phyloP scores from a whole-genome alignment of 2,113 vertebrate species.

The Conger conger region DNA sequence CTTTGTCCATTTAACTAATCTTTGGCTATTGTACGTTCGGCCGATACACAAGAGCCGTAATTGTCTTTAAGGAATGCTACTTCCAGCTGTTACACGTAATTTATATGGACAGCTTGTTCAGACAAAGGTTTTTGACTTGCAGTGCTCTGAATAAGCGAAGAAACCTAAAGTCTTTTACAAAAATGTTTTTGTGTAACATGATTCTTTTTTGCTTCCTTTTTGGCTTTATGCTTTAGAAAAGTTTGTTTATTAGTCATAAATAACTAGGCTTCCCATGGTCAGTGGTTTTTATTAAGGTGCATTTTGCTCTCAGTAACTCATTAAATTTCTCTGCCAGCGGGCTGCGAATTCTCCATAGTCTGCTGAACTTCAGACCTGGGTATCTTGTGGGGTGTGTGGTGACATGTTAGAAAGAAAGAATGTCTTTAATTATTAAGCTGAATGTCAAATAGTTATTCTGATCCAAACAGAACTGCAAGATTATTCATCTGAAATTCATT shows the following conservation, averaged over 20 bases:
- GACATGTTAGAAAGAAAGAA: neutral
- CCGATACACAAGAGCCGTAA: neutral
- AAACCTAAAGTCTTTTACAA: neutral
- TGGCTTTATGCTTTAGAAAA: neutral
- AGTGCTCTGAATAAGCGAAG: neutral
- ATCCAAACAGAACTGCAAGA: neutral
- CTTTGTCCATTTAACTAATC: neutral
- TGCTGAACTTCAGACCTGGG: neutral
- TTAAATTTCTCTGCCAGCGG: neutral
- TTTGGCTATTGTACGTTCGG: neutral
- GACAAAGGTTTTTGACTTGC: neutral
- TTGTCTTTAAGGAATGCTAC: neutral
- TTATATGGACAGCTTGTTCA: neutral
- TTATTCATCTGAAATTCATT: neutral
- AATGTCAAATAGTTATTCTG: neutral
- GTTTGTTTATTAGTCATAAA: neutral
- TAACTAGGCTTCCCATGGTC: neutral
- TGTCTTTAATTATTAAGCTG: neutral
- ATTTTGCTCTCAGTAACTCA: neutral
- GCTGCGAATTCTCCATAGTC: neutral
- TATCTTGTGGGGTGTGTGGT: neutral
- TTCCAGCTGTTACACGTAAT: slow-evolving; percentile 1
- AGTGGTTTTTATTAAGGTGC: neutral
- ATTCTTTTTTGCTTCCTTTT: neutral
- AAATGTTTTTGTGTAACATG: neutral